These are phyloP conservation scores for Paratrypauchen microcephalus DNA, from an alignment of 2,797 vertebrate species.

Conservation along the genomic window DNA sequence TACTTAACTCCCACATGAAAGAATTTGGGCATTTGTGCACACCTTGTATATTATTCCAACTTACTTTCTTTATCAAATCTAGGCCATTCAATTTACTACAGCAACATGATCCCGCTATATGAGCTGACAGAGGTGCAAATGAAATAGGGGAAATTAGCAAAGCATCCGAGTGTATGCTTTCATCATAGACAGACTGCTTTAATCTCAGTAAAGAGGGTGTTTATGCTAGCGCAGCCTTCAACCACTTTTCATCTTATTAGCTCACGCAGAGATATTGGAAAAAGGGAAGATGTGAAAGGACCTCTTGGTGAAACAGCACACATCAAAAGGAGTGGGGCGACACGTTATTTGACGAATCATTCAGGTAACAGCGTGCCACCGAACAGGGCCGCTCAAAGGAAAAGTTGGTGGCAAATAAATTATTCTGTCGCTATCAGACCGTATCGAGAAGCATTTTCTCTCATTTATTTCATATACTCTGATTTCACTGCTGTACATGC, in stretches of 20 bases:
- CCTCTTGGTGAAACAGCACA: conserved; percentile 34
- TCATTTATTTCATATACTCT: background rate
- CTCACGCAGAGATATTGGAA: conserved; percentile 31
- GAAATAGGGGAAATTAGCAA: conserved; percentile 60
- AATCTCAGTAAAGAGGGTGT: conserved; percentile 63
- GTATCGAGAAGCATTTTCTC: background rate
- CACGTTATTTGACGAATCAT: conserved; percentile 53
- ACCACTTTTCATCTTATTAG: conserved; percentile 63
- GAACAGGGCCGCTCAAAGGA: conserved; percentile 13
- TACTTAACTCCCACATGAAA: conserved; percentile 50
- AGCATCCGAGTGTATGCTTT: conserved; percentile 58
- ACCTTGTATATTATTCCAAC: conserved; percentile 25
- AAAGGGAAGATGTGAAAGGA: conserved; percentile 49
- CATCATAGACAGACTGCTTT: conserved; percentile 62
- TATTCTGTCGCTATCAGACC: conserved; percentile 1
- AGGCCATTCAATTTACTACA: conserved; percentile 31
- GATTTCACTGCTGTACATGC: background rate
- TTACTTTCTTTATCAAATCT: conserved; percentile 18
- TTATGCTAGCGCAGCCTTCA: conserved; percentile 53
- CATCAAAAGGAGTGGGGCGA: conserved; percentile 62
- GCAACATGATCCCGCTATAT: conserved; percentile 44
- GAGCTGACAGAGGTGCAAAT: conserved; percentile 42
- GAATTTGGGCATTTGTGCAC: conserved; percentile 32
- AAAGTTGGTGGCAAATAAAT: conserved; percentile 40
- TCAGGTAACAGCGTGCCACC: conserved; percentile 42